Conservation (phyloP, 2,797 vertebrate species). For the Tapera naevia region DNA sequence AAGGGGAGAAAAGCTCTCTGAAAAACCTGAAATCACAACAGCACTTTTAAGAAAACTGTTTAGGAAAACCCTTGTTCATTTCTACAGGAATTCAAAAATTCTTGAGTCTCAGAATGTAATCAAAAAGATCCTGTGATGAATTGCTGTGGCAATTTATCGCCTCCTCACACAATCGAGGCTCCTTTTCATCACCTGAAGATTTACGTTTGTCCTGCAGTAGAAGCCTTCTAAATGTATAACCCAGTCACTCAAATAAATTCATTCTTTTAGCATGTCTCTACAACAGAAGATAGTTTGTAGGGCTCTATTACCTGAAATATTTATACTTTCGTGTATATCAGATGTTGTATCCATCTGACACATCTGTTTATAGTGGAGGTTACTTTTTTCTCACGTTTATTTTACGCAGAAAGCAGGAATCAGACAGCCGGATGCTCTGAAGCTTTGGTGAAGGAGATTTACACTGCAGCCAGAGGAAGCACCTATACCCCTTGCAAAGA, state of each 20-base stretch:
- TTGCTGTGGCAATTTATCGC: background rate
- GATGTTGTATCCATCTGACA: background rate
- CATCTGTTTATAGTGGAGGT: background rate
- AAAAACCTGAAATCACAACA: too few relatives aligned
- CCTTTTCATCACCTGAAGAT: background rate
- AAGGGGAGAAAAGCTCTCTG: too few relatives aligned
- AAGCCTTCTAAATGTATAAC: background rate
- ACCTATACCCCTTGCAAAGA: background rate
- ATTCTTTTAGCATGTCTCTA: background rate
- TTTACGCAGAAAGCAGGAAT: background rate
- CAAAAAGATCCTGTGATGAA: background rate
- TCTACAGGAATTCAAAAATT: background rate
- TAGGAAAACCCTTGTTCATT: background rate
- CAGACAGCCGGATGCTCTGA: rapidly evolving
- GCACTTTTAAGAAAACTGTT: background rate
- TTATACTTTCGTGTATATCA: background rate
- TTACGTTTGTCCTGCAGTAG: background rate
- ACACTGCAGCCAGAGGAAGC: background rate
- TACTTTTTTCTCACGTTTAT: background rate
- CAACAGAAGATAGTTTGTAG: background rate
- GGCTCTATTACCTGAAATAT: background rate
- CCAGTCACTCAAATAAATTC: background rate
- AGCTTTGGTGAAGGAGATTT: background rate
- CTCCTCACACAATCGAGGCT: background rate
- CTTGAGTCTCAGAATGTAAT: background rate